phyloP scores from a whole-genome alignment of 2,888 invertebrate species.

The Sepioteuthis lessoniana region DNA sequence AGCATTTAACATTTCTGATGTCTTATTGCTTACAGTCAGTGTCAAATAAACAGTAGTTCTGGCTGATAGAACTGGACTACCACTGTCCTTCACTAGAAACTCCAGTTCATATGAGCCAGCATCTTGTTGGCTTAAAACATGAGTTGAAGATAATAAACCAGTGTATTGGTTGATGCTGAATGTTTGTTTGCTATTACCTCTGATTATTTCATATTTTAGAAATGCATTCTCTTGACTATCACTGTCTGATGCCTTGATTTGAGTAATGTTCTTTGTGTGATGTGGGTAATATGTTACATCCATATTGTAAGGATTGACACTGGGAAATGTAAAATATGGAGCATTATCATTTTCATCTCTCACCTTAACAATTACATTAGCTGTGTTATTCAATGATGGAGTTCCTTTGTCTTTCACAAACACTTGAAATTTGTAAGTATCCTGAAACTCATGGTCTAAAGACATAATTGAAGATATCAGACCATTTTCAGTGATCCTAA shows the following conservation, averaged over 20 bases:
- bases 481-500: neutral
- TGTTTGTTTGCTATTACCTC: neutral
- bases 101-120: neutral
- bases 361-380: neutral
- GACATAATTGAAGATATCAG: neutral
- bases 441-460: neutral
- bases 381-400: conserved; percentile 23
- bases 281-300: neutral
- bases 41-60: neutral
- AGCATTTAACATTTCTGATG: conserved; percentile 33
- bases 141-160: conserved; percentile 21
- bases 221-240: neutral
- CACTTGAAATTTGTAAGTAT: neutral
- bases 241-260: conserved; percentile 23
- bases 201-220: conserved; percentile 33
- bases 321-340: conserved; percentile 23
- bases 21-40: neutral
- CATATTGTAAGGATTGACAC: neutral
- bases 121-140: conserved; percentile 14
- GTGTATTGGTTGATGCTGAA: neutral
- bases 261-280: neutral
- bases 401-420: neutral
- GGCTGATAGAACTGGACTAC: conserved; percentile 23
- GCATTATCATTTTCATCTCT: conserved; percentile 33
- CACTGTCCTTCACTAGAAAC: neutral